Evolutionary conservation across 2,113 vertebrate species (phyloP).

Genomic region (Isurus oxyrinchus): DNA sequence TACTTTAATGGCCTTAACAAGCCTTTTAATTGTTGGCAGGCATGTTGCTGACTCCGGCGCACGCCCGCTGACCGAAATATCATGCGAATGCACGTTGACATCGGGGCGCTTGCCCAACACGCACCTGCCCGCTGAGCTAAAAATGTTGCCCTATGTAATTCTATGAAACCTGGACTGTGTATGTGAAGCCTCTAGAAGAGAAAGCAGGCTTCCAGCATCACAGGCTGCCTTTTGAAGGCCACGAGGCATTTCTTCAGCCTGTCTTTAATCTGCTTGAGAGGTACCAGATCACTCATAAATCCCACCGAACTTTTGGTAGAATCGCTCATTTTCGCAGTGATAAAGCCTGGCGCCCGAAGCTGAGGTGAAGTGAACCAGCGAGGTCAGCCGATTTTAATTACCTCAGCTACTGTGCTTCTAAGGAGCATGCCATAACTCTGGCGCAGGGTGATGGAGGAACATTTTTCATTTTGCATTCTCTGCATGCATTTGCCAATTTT

Average conservation of each 20-base stretch:
- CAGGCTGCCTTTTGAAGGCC: conserved; percentile 1
- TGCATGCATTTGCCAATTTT: conserved; percentile 12
- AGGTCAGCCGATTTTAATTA: conserved; percentile 34
- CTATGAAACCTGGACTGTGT: background rate
- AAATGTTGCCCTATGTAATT: background rate
- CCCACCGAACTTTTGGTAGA: conserved; percentile 30
- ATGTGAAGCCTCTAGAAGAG: background rate
- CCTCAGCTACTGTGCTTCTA: conserved; percentile 30
- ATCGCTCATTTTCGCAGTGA: conserved; percentile 26
- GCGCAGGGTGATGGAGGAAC: background rate
- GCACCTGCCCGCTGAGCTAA: too few relatives aligned
- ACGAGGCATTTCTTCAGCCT: background rate
- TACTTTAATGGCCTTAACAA: too few relatives aligned
- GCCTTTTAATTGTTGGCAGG: too few relatives aligned
- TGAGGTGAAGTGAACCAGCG: conserved; percentile 30
- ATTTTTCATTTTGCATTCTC: conserved; percentile 34
- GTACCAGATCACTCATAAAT: conserved; percentile 27
- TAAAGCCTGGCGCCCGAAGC: conserved; percentile 33
- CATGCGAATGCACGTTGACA: too few relatives aligned
- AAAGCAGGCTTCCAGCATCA: conserved; percentile 36
- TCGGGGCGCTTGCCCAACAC: too few relatives aligned
- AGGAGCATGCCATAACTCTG: conserved; percentile 20
- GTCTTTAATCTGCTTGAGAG: conserved; percentile 36
- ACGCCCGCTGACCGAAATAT: too few relatives aligned
- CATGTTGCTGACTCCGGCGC: too few relatives aligned